Evolutionary conservation across 1,140 invertebrate genomes (phyloP).

Genomic region (Orchesella cincta): DNA sequence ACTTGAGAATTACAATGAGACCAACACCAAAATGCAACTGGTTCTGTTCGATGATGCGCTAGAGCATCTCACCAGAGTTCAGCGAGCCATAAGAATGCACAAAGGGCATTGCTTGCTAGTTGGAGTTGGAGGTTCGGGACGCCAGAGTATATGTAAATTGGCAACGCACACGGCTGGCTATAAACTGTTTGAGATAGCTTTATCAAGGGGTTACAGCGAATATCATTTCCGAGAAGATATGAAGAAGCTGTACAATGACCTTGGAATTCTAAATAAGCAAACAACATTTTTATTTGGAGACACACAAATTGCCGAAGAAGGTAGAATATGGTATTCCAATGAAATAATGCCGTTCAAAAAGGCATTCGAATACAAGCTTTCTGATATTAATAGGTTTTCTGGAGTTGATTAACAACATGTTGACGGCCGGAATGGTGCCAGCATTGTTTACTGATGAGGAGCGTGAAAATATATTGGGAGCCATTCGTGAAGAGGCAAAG

Average conservation of each 20-base stretch:
- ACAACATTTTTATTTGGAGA: constrained; percentile 82
- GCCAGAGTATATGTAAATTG: constrained; percentile 71
- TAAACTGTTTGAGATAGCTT: constrained; percentile 78
- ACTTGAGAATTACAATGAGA: constrained; percentile 80
- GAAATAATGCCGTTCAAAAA: not conserved
- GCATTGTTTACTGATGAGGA: constrained; percentile 83
- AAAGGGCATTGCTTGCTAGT: constrained; percentile 78
- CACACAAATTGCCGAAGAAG: constrained; percentile 68
- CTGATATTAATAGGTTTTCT: constrained; percentile 66
- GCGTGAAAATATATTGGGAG: constrained; percentile 67
- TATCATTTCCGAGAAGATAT: constrained; percentile 79
- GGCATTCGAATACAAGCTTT: not conserved
- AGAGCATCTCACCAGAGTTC: constrained; percentile 81
- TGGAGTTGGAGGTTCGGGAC: constrained; percentile 83
- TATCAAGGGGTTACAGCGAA: constrained; percentile 80
- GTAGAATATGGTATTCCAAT: constrained; percentile 54
- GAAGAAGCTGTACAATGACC: constrained; percentile 72
- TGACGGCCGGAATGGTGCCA: constrained; percentile 81
- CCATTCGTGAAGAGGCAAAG: constrained; percentile 67
- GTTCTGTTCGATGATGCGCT: constrained; percentile 88
- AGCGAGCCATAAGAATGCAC: constrained; percentile 78
- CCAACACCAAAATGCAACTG: constrained; percentile 66
- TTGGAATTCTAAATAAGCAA: constrained; percentile 75
- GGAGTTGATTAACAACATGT: constrained; percentile 86
- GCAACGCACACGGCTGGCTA: constrained; percentile 75